A percentile compares a stretch with the other conserved stretches of the same genome.
Evolutionary conservation across 2,888 invertebrate species (phyloP).

Genomic region (Synanthedon tipuliformis): DNA sequence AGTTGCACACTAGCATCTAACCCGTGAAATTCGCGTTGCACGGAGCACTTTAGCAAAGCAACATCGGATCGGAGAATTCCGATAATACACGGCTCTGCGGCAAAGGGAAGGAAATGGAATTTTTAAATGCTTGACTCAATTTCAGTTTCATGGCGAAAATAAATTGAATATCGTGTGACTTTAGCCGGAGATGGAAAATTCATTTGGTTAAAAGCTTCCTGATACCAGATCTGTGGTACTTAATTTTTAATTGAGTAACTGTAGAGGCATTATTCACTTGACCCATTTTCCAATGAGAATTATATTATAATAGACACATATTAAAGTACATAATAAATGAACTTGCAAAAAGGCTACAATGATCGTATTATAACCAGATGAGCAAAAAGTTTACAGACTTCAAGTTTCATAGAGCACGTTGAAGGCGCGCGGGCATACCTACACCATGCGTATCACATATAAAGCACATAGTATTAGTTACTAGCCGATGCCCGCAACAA

Average conservation of each 20-base stretch:
- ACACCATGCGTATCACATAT: too few relatives aligned
- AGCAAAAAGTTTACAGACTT: too few relatives aligned
- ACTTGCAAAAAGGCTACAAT: too few relatives aligned
- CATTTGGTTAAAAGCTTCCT: slow-evolving; percentile 12
- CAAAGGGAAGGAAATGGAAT: slow-evolving; percentile 17
- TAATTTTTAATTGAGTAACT: slow-evolving; percentile 38
- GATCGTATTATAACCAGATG: too few relatives aligned
- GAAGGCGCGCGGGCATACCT: too few relatives aligned
- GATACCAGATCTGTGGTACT: slow-evolving; percentile 18
- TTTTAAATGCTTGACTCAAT: slow-evolving; percentile 22
- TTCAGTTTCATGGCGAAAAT: slow-evolving; percentile 18
- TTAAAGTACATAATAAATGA: too few relatives aligned
- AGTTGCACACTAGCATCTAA: too few relatives aligned
- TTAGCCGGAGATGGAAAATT: neutral
- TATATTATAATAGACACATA: neutral
- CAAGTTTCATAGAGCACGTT: too few relatives aligned
- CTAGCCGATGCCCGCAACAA: too few relatives aligned
- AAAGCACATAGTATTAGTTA: too few relatives aligned
- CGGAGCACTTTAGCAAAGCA: neutral
- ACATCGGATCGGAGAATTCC: neutral
- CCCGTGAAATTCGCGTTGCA: too few relatives aligned
- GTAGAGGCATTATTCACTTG: neutral
- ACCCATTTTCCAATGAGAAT: neutral
- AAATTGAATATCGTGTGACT: slow-evolving; percentile 18
- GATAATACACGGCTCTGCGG: neutral